Percentiles rank a stretch among this genome's conserved stretches.
Conservation (phyloP, 2,797 vertebrate genomes). For the Podarcis siculus region DNA sequence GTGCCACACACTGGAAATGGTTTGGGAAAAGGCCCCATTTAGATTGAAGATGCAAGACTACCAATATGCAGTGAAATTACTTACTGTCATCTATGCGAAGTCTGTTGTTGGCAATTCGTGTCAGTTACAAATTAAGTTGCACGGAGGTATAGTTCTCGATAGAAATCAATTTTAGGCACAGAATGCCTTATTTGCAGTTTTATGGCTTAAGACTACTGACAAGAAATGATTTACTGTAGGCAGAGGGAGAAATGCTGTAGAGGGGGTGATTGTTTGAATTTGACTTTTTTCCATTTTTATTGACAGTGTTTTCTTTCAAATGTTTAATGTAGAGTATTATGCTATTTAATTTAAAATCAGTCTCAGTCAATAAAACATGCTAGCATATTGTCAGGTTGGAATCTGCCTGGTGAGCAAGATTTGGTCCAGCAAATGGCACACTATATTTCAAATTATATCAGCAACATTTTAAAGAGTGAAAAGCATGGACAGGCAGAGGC, state of each 20-base stretch:
- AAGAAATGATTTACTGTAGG: slow-evolving; percentile 56
- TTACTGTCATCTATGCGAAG: slow-evolving; percentile 24
- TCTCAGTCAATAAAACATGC: background rate
- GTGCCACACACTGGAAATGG: slow-evolving; percentile 39
- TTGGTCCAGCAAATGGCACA: background rate
- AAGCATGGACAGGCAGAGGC: background rate
- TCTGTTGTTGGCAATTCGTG: slow-evolving; percentile 38
- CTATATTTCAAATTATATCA: background rate
- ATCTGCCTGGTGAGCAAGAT: background rate
- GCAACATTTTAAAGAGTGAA: background rate
- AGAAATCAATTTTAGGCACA: slow-evolving; percentile 64
- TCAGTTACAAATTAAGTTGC: slow-evolving; percentile 60
- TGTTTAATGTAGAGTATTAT: slow-evolving; percentile 26
- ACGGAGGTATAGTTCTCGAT: slow-evolving; percentile 49
- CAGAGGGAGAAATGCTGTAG: slow-evolving; percentile 3
- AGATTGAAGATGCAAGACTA: slow-evolving; percentile 20
- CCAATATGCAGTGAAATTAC: slow-evolving; percentile 34
- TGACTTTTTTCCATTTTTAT: slow-evolving; percentile 30
- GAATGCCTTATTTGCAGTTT: slow-evolving; percentile 69
- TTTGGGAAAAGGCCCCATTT: slow-evolving; percentile 33
- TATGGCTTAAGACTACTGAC: slow-evolving; percentile 62
- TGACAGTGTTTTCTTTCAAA: slow-evolving; percentile 17
- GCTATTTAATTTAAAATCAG: slow-evolving; percentile 31
- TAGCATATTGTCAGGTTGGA: background rate
- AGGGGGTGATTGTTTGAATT: slow-evolving; percentile 29